Evolutionary conservation across 2,888 invertebrate species (phyloP).

Genomic region (Scaptomyza cyrtandrae): DNA sequence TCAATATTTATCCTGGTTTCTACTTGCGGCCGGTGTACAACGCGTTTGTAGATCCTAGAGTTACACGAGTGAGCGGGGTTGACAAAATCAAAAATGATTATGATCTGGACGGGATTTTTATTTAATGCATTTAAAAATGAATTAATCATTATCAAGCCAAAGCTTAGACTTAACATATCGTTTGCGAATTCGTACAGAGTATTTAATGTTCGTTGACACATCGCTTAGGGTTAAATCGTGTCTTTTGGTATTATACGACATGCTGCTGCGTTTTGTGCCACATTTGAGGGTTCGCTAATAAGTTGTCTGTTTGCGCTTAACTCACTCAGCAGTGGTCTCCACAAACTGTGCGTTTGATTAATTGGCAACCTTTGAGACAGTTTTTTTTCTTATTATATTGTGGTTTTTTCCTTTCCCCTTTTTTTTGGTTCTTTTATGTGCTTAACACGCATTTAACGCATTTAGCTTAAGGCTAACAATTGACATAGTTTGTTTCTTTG

Average conservation of each 20-base stretch:
- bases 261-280: constrained; percentile 44
- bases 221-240: too few relatives aligned
- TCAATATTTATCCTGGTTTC: constrained; percentile 40
- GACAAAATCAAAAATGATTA: not conserved
- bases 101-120: not conserved
- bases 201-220: constrained; percentile 2
- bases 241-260: constrained; percentile 18
- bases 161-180: not conserved
- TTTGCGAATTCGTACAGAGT: not conserved
- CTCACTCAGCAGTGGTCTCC: constrained; percentile 49
- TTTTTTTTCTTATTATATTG: constrained; percentile 15
- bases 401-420: constrained; percentile 3
- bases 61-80: not conserved
- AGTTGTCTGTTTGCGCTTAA: constrained; percentile 61
- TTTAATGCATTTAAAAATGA: too few relatives aligned
- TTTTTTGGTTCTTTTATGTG: constrained; percentile 3
- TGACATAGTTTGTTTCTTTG: constrained; percentile 4
- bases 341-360: constrained; percentile 54
- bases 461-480: constrained; percentile 22
- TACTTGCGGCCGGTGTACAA: constrained; percentile 15
- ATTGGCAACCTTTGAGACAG: constrained; percentile 42
- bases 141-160: not conserved
- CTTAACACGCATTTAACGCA: constrained; percentile 8
- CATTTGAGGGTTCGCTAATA: constrained; percentile 44
- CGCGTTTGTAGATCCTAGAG: constrained; percentile 34